Evolutionary conservation across 1,140 invertebrate species (phyloP).

Genomic region (Geopemphigus sp.): DNA sequence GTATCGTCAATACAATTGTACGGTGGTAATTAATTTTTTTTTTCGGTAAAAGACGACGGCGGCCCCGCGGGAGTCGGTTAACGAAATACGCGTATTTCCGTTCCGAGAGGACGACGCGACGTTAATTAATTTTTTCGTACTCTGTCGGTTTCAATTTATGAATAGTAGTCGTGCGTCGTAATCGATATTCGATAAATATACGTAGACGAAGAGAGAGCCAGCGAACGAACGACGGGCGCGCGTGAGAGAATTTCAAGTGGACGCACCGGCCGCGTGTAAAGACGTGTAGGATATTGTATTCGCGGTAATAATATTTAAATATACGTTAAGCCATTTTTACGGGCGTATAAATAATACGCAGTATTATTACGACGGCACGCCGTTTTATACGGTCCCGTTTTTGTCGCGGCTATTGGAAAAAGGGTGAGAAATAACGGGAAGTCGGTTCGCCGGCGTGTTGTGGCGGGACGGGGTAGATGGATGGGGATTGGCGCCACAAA

Average conservation of each 20-base stretch:
- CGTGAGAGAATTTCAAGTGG: constrained; percentile 25
- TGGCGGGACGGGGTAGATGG: constrained; percentile 18
- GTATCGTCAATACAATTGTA: not conserved
- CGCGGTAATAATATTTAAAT: constrained; percentile 25
- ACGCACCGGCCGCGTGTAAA: not conserved
- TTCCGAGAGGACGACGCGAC: not conserved
- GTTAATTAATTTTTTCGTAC: constrained; percentile 46
- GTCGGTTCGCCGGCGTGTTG: too few relatives aligned
- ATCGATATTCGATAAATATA: constrained; percentile 8
- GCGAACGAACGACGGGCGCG: not conserved
- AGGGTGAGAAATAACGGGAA: constrained; percentile 46
- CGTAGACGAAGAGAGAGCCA: not conserved
- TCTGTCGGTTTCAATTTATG: not conserved
- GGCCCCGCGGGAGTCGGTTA: constrained; percentile 24
- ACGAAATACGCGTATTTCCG: not conserved
- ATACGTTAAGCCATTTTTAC: constrained; percentile 28
- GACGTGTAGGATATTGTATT: too few relatives aligned
- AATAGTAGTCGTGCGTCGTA: not conserved
- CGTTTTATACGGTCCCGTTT: constrained; percentile 38
- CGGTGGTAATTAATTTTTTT: constrained; percentile 29
- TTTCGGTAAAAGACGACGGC: not conserved
- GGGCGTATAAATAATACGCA: not conserved
- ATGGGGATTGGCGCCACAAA: constrained; percentile 47
- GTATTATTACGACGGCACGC: not conserved
- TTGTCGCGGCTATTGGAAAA: constrained; percentile 34